Evolutionary conservation across 2,888 invertebrate species (phyloP), one percentile per base, ranked within the genome.

Genomic region (Xestia sexstrigata): DNA sequence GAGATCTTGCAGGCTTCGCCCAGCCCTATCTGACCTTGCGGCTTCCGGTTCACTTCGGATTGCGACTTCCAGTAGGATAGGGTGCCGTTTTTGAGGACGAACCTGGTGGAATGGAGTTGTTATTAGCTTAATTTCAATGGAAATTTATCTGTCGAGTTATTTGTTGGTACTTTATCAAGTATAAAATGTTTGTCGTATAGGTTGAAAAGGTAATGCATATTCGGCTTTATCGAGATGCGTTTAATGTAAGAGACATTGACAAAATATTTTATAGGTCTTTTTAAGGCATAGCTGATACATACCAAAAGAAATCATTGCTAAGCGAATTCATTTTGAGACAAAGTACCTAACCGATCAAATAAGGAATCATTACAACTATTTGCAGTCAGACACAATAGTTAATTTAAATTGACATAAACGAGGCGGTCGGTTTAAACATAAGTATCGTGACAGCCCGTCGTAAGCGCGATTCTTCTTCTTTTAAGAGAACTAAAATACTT

Each of bases 11-110:
- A 99, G 30, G 98, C 98, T 92, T 99, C 99, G 89, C 99, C 99
- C 79, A 99, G 96, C 0, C 98, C 97, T 81, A 99, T 99, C 95
- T 99, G 98, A 0, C 99, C 99, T 94, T 99, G 99, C 0, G 99
- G 99, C 95, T 99, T 99, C 15, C 98, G 97, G 91, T 97, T 98
- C 45, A 98, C 97, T 92, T 98, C 98, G 74, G 98, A 98, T 93
- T 99, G 99, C 70, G 98, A 98, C 95, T 99, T 99, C 98, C 99
- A 99, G 93, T 99, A 99, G 1, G 98, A 98, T 5, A 99, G 97
- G 0, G 98, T 98, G 63, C 99, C 99, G 94, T 99, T 99, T 93
- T 99, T 99, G 23, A 99, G 97, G 6, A 99, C 99, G 92, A 99
- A 99, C 97, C 97, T 97, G 89, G 2, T 55, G n/a, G 26, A 9